A percentile compares a stretch with the other conserved stretches of the same genome.
Conservation (phyloP, 37 sponge, comb jelly and placozoan genomes). For the Hormiphora californensis region DNA sequence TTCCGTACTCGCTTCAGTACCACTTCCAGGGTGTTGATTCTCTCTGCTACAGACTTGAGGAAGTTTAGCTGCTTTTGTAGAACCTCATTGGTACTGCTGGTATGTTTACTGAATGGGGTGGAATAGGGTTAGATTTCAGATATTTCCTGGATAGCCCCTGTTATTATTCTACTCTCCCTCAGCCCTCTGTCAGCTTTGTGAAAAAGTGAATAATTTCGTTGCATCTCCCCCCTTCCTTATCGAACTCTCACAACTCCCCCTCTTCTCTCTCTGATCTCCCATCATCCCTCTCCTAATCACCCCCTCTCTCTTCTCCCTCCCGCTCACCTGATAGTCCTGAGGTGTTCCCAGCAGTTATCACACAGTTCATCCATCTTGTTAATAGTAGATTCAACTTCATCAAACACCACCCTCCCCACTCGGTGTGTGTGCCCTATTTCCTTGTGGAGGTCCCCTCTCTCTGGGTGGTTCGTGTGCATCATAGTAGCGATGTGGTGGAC, state of each 20-base stretch:
- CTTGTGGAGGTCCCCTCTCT: slow-evolving; percentile 71
- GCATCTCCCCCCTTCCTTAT: too few species aligned
- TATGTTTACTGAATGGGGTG: slow-evolving; percentile 11
- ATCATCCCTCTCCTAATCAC: too few species aligned
- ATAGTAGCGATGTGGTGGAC: slow-evolving; percentile 79
- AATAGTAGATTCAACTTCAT: background rate
- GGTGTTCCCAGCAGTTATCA: slow-evolving; percentile 14
- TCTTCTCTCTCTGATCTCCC: too few species aligned
- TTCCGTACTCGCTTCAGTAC: slow-evolving; percentile 69
- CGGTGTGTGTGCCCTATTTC: slow-evolving; percentile 46
- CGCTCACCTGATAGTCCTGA: slow-evolving; percentile 32
- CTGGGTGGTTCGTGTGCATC: slow-evolving; percentile 71
- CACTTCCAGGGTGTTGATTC: slow-evolving; percentile 69
- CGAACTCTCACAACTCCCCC: too few species aligned
- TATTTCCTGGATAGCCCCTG: too few species aligned
- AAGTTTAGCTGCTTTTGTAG: slow-evolving; percentile 46
- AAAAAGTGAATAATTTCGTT: too few species aligned
- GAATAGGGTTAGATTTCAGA: too few species aligned
- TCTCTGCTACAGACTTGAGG: slow-evolving; percentile 73
- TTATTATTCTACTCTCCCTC: too few species aligned
- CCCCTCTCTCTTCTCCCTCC: too few species aligned
- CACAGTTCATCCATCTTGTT: slow-evolving; percentile 34
- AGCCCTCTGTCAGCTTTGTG: too few species aligned
- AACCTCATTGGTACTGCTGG: slow-evolving; percentile 6
- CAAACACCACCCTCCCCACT: background rate